Evolutionary conservation across 2,888 invertebrate species (phyloP).

Genomic region (Leptopilina drosophilae): DNA sequence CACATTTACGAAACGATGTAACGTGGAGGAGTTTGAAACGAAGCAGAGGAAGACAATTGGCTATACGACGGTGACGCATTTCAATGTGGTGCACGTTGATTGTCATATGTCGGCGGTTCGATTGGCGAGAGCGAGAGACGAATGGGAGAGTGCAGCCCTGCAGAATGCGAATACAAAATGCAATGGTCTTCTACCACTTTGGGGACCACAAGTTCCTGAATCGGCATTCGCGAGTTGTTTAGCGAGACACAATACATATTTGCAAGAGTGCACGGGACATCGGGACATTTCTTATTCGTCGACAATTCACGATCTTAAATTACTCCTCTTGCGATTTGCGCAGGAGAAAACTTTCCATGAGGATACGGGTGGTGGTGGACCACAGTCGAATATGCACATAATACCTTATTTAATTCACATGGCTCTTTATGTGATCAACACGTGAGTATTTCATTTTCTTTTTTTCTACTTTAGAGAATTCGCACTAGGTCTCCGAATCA

Average conservation of each 20-base stretch:
- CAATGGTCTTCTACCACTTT: slow-evolving; percentile 96
- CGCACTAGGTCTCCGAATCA: too few relatives aligned
- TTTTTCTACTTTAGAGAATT: background rate
- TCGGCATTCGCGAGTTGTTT: slow-evolving; percentile 95
- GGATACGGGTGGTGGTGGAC: slow-evolving; percentile 97
- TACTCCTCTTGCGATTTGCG: slow-evolving; percentile 92
- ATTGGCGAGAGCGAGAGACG: slow-evolving; percentile 85
- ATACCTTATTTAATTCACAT: slow-evolving; percentile 96
- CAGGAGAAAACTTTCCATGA: slow-evolving; percentile 97
- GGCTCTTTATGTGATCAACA: slow-evolving; percentile 95
- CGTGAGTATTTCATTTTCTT: slow-evolving; percentile 78
- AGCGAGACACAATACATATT: slow-evolving; percentile 92
- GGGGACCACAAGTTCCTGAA: slow-evolving; percentile 97
- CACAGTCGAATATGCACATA: slow-evolving; percentile 98
- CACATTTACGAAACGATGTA: slow-evolving; percentile 96
- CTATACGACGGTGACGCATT: slow-evolving; percentile 97
- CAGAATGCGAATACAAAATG: slow-evolving; percentile 99
- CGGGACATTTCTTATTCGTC: slow-evolving; percentile 88
- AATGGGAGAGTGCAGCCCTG: slow-evolving; percentile 98
- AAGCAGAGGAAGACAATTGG: slow-evolving; percentile 92
- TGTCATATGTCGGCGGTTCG: slow-evolving; percentile 98
- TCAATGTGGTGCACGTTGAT: slow-evolving; percentile 98
- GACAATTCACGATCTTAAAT: slow-evolving; percentile 95
- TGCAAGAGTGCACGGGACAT: slow-evolving; percentile 85
- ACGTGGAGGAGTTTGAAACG: slow-evolving; percentile 94